Base-by-base conservation (phyloP, 2,888 invertebrate species). In the Drosophila mercatorum region DNA sequence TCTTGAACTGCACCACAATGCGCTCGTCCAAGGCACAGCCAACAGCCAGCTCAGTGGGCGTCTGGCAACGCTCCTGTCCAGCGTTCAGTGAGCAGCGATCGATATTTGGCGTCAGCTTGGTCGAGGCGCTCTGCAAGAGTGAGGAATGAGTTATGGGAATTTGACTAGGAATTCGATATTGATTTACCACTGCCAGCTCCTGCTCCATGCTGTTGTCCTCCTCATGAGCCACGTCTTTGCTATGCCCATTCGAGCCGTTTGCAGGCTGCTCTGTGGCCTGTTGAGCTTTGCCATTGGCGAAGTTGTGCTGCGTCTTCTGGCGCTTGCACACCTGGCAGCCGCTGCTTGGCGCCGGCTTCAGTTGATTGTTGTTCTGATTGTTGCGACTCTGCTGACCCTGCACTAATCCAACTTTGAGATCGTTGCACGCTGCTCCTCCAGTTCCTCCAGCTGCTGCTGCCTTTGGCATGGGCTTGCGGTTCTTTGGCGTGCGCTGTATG, bases 401-500 rank as follows among this genome's bases (percentile, higher is more conserved):
- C 52, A 17, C 28, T 5, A 34, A 57, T 12, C 41, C 58, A 49
- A 51, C n/a, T 17, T 68, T 72, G 78, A 78, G 78, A 77, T 77
- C 78, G 34, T 58, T 63, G 8, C 44, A 41, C 5, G 52, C 41
- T 70, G 51, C 41, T 55, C 43, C 53, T n/a, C 22, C 22, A 22
- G 67, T 12, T 73, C 57, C 28, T n/a, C 34, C 69, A 22, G 22
- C 22, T n/a, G 40, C 41, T 55, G 69, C 11, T 72, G 62, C 26
- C 64, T 71, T 70, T 28, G 28, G 11, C 14, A 43, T 91, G 84
- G 68, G 46, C 66, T 89, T 90, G 5, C 85, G 83, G 57, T 93
- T 92, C 75, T 92, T 92, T 75, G 93, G 94, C 61, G 94, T 93
- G 38, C 94, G 92, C 83, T 94, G 92, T 73, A 95, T 94, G 61